These are phyloP conservation scores for Scyliorhinus canicula DNA, from an alignment of 2,797 vertebrate genomes.

Conservation along the genomic window DNA sequence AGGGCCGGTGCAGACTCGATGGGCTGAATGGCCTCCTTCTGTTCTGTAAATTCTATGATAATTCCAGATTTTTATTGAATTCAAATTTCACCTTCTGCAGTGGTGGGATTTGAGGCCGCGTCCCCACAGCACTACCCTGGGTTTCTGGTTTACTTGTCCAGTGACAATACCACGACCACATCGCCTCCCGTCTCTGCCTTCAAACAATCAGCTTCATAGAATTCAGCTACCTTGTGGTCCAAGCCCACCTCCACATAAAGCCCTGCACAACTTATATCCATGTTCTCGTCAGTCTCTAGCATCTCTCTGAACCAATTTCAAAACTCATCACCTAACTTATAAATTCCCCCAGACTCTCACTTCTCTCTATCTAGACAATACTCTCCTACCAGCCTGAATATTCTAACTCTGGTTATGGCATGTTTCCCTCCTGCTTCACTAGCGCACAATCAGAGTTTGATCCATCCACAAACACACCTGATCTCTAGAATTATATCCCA, in stretches of 20 bases:
- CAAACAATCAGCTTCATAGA: not conserved
- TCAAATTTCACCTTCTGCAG: too few relatives aligned
- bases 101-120: too few relatives aligned
- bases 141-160: too few relatives aligned
- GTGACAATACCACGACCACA: too few relatives aligned
- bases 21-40: too few relatives aligned
- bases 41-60: too few relatives aligned
- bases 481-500: not conserved
- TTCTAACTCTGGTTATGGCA: not conserved
- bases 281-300: not conserved
- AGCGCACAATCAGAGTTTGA: not conserved
- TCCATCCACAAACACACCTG: not conserved
- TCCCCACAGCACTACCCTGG: too few relatives aligned
- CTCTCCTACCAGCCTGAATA: too few relatives aligned
- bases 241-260: not conserved
- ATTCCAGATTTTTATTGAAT: too few relatives aligned
- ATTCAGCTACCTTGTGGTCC: not conserved
- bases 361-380: not conserved
- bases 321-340: not conserved
- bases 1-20: too few relatives aligned
- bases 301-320: not conserved
- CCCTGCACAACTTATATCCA: not conserved
- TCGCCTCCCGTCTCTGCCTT: too few relatives aligned
- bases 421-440: not conserved
- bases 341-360: not conserved